Conservation (phyloP, 2,797 vertebrate species). For the Paguma larvata region DNA sequence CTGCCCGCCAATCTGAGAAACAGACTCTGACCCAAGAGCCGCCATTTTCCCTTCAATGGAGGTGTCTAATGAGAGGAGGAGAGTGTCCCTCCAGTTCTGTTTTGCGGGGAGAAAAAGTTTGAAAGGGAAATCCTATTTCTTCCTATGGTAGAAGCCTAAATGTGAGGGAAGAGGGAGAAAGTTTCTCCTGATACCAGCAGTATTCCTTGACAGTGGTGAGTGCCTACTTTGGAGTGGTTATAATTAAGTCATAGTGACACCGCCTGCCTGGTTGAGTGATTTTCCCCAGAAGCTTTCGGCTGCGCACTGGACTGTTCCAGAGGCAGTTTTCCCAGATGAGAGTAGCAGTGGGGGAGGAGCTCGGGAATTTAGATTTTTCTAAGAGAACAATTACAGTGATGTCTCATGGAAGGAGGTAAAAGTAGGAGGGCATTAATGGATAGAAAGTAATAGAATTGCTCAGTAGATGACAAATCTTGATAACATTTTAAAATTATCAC, state of each 20-base stretch:
- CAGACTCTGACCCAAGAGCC: background rate
- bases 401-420: background rate
- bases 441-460: background rate
- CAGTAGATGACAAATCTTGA: background rate
- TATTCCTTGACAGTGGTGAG: background rate
- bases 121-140: constrained; percentile 22
- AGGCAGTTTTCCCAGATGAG: constrained; percentile 15
- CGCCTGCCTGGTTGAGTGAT: background rate
- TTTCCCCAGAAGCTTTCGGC: background rate
- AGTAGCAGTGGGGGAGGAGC: background rate
- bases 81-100: background rate
- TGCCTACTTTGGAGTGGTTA: background rate
- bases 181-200: background rate
- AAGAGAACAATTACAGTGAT: background rate
- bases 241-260: constrained; percentile 45
- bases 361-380: constrained; percentile 8
- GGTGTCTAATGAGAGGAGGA: background rate
- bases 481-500: constrained; percentile 1
- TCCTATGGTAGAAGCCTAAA: background rate
- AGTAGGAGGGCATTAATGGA: background rate
- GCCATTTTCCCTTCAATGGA: background rate
- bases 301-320: background rate
- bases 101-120: background rate
- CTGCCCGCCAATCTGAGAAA: background rate
- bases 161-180: background rate